A percentile compares a stretch with the other conserved stretches of the same genome.
Evolutionary conservation across 2,797 vertebrate genomes (phyloP).

Genomic region (Coluber constrictor): DNA sequence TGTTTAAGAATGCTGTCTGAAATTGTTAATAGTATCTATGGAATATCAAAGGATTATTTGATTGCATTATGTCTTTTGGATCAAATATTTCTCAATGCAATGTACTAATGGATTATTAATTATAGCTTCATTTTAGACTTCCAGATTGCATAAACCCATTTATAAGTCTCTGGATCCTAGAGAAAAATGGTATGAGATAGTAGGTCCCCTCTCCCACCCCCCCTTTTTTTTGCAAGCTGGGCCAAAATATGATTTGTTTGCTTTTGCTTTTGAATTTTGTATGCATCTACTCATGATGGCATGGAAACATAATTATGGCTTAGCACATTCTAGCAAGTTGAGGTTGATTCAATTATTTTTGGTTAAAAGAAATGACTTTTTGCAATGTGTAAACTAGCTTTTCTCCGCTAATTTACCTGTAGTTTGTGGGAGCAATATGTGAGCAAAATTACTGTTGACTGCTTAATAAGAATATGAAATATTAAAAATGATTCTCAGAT

Average conservation of each 20-base stretch:
- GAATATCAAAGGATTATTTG: background rate
- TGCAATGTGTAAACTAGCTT: background rate
- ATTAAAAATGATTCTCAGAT: background rate
- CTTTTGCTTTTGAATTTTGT: background rate
- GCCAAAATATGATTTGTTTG: background rate
- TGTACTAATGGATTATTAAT: background rate
- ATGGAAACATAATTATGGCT: background rate
- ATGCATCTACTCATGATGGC: background rate
- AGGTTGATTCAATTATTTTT: background rate
- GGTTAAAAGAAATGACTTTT: background rate
- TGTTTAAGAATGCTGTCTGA: background rate
- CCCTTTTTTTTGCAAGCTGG: background rate
- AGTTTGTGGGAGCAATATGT: background rate
- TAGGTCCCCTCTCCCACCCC: too few species aligned
- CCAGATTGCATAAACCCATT: background rate
- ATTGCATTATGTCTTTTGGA: background rate
- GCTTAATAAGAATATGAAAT: background rate
- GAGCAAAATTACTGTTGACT: background rate
- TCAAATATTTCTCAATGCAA: background rate
- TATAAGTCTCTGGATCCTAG: background rate
- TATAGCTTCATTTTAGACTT: background rate
- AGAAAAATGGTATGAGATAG: background rate
- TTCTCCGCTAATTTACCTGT: background rate
- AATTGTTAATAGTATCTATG: background rate
- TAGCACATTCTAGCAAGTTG: background rate